These are phyloP conservation scores for Spinus pinus DNA, from an alignment of 2,797 vertebrate species.

Conservation along the genomic window DNA sequence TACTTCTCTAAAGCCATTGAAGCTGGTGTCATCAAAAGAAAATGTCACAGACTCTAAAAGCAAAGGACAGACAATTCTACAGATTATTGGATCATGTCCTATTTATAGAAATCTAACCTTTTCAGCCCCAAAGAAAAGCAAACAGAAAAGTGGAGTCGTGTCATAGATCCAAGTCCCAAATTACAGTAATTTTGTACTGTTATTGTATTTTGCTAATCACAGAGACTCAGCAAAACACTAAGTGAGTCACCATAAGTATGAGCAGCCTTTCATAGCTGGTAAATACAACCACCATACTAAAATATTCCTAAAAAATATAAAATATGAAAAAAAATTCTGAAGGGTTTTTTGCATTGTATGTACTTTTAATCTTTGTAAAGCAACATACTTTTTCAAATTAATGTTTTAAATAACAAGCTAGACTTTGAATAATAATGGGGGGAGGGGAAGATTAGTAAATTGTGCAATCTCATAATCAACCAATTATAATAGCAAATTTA, in stretches of 20 bases:
- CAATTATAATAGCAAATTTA: not conserved
- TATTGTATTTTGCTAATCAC: conserved; percentile 47
- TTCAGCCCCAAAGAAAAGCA: conserved; percentile 46
- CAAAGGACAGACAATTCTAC: conserved; percentile 49
- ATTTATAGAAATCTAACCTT: conserved; percentile 68
- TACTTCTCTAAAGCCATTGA: conserved; percentile 8
- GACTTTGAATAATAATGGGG: not conserved
- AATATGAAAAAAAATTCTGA: not conserved
- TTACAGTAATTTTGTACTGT: conserved; percentile 50
- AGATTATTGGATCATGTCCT: conserved; percentile 58
- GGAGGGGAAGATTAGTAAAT: not conserved
- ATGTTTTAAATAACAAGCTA: not conserved
- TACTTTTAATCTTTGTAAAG: not conserved
- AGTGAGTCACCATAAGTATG: conserved; percentile 25
- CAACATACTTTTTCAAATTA: not conserved
- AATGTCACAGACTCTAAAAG: conserved; percentile 52
- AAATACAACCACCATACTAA: not conserved
- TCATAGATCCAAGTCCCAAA: conserved; percentile 30
- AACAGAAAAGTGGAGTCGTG: not conserved
- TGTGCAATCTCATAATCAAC: not conserved
- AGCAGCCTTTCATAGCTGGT: not conserved
- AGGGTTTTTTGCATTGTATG: not conserved
- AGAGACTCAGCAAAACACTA: conserved; percentile 41
- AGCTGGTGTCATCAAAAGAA: conserved; percentile 27
- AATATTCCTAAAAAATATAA: not conserved